Evolutionary conservation across 2,888 invertebrate species (phyloP), one percentile per base, ranked within the genome.

Genomic region (Lapara coniferarum): DNA sequence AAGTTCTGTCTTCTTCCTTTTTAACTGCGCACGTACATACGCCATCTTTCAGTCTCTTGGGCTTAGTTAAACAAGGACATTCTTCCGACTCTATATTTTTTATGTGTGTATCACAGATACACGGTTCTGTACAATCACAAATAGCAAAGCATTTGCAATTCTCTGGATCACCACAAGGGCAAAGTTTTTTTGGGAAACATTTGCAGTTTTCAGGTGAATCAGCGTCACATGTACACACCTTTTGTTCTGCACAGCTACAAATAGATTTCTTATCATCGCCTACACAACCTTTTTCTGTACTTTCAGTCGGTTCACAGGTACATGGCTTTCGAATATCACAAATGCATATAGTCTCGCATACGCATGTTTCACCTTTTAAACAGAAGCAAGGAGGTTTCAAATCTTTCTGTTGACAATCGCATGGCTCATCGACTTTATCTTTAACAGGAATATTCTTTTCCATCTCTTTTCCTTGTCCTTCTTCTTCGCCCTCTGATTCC

Each of bases 121-220:
- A 93, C 13, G 89, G 89, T 25, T 80, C 78, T 66, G 73, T 76
- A 74, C 92, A 92, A 37, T 89, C 85, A 72, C 92, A 93, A 53
- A 76, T 69, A 59, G 74, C 71, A 59, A 78, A 84, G 74, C 93
- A 93, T 77, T 82, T 88, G 73, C 93, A 93, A 72, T 89, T 78
- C 46, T 83, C 83, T 37, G 88, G 84, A 79, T 89, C 78, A 7
- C 83, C 87, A 78, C 93, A 92, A 19, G 81, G 83, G 71, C 93
- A 93, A 19, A 72, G 44, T 56, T 80, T 76, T 69, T 78, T 77
- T 0, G 87, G 84, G 69, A 85, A 88, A 72, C 92, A 92, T 74
- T 78, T 75, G 71, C 92, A 92, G 58, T 78, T 73, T 16, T 72
- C 73, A 2, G 77, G 73, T 30, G 75, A 66, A 66, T 76, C 71